These are phyloP conservation scores for Mohoua ochrocephala DNA, from an alignment of 2,113 vertebrate species.

Conservation along the genomic window DNA sequence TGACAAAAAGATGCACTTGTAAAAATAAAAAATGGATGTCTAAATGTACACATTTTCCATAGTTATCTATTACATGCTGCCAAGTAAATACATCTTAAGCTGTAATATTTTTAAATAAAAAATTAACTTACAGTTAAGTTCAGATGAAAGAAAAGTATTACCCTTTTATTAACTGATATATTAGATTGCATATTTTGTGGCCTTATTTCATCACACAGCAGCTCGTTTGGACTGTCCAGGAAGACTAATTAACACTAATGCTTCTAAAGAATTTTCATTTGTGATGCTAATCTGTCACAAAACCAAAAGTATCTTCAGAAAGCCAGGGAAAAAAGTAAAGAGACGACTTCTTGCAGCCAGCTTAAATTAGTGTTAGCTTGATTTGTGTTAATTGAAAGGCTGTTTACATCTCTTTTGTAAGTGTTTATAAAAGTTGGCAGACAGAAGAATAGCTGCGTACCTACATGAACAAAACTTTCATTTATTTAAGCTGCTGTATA, in stretches of 20 bases:
- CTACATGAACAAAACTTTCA: constrained; percentile 15
- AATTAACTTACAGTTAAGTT: background rate
- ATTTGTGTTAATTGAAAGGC: constrained; percentile 19
- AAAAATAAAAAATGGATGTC: background rate
- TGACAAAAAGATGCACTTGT: background rate
- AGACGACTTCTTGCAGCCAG: background rate
- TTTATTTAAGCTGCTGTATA: background rate
- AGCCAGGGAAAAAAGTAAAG: background rate
- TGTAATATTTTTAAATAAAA: background rate
- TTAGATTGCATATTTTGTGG: background rate
- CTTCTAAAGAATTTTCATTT: constrained; percentile 16
- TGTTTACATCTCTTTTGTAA: constrained; percentile 24
- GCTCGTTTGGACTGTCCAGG: background rate
- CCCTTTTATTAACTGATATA: background rate
- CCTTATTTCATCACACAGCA: background rate
- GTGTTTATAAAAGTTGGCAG: constrained; percentile 21
- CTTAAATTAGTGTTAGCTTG: constrained; percentile 10
- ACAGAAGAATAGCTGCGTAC: background rate
- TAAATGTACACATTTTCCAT: background rate
- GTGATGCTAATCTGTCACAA: constrained; percentile 4
- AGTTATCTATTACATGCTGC: background rate
- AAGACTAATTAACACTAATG: constrained; percentile 42
- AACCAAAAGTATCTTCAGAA: background rate
- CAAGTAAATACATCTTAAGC: background rate
- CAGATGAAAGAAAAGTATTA: background rate